Evolutionary conservation across 2,888 invertebrate species (phyloP), one percentile per base, ranked within the genome.

Genomic region (Colostygia pectinataria): DNA sequence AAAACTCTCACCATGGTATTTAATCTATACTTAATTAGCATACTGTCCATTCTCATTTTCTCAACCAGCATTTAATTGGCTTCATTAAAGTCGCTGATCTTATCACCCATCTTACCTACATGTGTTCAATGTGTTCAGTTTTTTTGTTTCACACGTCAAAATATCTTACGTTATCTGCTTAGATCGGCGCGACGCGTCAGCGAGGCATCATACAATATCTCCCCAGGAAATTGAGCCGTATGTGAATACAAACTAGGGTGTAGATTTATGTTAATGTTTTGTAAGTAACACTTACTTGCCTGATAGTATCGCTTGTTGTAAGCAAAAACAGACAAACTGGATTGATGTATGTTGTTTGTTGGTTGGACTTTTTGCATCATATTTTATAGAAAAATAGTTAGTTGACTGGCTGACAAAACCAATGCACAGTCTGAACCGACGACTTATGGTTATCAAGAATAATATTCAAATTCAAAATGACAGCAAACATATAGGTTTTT

Each of bases 111-210:
- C 66, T 73, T 62, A 65, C 65, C 63, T 55, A 68, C 69, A 66
- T 67, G 60, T 56, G 71, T 71, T 68, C 59, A 52, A 33, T 43
- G 38, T 50, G 38, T 58, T 62, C 63, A 65, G 67, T 71, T 79
- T 78, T 66, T 69, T 61, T 65, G 66, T 55, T 74, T 74, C 71
- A 74, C 78, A 74, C 76, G 79, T 82, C 80, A 80, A 76, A 83
- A 78, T 75, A 74, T 75, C 69, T 77, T 66, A 73, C 65, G 54
- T 68, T 82, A 83, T 85, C 82, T 67, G 45, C 32, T 52, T 59
- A 54, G 68, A 81, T 82, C 80, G 55, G 68, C 59, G 74, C 73
- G 75, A 77, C 73, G 72, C 63, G 75, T 74, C 77, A 68, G 66
- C 57, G 53, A 47, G 50, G 48, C 53, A 46, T 51, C 48, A 38